A percentile compares a stretch with the other conserved stretches of the same genome.
phyloP scores from a whole-genome alignment of 2,888 invertebrate genomes.

The Brachycybe producta region DNA sequence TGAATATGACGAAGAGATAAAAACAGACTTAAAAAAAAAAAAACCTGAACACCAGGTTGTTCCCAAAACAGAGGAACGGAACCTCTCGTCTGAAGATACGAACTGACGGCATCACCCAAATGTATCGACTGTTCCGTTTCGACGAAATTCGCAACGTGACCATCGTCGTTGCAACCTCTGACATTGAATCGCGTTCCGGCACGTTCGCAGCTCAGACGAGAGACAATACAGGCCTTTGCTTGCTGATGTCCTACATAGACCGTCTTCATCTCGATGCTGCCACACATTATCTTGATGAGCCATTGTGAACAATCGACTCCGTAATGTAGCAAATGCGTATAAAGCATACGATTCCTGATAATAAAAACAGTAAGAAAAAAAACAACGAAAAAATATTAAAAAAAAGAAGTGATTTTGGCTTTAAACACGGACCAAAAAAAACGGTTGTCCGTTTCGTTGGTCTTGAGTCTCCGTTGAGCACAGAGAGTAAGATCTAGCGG shows the following conservation, averaged over 20 bases:
- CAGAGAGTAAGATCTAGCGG: conserved; percentile 86
- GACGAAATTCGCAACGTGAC: conserved; percentile 98
- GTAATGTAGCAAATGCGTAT: conserved; percentile 80
- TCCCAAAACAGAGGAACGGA: conserved; percentile 99
- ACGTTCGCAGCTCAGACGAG: conserved; percentile 89
- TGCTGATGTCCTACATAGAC: conserved; percentile 94
- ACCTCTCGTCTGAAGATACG: conserved; percentile 78
- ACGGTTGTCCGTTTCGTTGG: conserved; percentile 72
- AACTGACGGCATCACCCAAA: conserved; percentile 77
- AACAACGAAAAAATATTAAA: background rate
- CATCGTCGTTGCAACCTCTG: conserved; percentile 96
- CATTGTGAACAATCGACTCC: conserved; percentile 81
- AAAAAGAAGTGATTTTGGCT: background rate
- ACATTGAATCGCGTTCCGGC: conserved; percentile 98
- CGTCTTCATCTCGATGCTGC: conserved; percentile 91
- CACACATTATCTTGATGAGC: conserved; percentile 92
- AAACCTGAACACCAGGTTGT: conserved; percentile 84
- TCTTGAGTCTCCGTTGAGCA: conserved; percentile 74
- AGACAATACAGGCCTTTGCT: conserved; percentile 87
- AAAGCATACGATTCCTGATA: conserved; percentile 77
- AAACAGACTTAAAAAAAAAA: background rate
- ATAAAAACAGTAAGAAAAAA: background rate
- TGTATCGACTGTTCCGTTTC: conserved; percentile 97
- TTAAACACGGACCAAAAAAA: conserved; percentile 72
- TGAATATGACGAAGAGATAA: conserved; percentile 17